phyloP scores from a whole-genome alignment of 1,140 invertebrate species.

The Drosophila persimilis region DNA sequence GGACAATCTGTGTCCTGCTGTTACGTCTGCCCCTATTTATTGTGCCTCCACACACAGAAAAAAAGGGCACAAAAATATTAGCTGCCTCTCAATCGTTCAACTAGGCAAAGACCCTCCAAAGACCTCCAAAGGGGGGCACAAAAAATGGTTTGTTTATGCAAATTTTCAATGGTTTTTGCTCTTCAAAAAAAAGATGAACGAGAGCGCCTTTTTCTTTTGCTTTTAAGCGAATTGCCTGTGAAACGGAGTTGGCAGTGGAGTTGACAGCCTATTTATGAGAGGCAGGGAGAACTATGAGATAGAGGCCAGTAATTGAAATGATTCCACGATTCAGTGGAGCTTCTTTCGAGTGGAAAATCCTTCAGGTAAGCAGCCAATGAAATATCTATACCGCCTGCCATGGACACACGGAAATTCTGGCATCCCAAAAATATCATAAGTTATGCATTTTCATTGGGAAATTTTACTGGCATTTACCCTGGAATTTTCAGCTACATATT shows the following conservation, averaged over 20 bases:
- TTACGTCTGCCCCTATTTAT: constrained; percentile 31
- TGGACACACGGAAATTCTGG: constrained; percentile 12
- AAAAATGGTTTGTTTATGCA: constrained; percentile 59
- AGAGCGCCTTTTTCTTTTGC: background rate
- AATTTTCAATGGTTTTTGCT: constrained; percentile 47
- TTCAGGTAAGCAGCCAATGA: constrained; percentile 23
- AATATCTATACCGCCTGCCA: constrained; percentile 47
- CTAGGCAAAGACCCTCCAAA: constrained; percentile 7
- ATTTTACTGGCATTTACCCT: constrained; percentile 13
- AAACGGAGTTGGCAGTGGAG: constrained; percentile 22
- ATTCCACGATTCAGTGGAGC: too few relatives aligned
- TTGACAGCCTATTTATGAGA: constrained; percentile 30
- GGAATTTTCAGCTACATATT: constrained; percentile 39
- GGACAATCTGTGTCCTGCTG: constrained; percentile 37
- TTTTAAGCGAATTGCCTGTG: constrained; percentile 37
- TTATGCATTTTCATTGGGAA: constrained; percentile 50
- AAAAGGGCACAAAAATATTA: constrained; percentile 53
- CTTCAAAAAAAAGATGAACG: constrained; percentile 26
- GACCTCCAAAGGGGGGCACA: constrained; percentile 23
- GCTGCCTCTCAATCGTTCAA: constrained; percentile 50
- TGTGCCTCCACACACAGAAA: constrained; percentile 27
- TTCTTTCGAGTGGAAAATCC: constrained; percentile 5
- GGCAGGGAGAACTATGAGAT: too few relatives aligned
- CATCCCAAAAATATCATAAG: constrained; percentile 57
- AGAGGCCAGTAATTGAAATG: too few relatives aligned